Percentiles rank a stretch among this genome's conserved stretches.
phyloP scores from a whole-genome alignment of 1,140 invertebrate genomes.

The Heliconius congener region DNA sequence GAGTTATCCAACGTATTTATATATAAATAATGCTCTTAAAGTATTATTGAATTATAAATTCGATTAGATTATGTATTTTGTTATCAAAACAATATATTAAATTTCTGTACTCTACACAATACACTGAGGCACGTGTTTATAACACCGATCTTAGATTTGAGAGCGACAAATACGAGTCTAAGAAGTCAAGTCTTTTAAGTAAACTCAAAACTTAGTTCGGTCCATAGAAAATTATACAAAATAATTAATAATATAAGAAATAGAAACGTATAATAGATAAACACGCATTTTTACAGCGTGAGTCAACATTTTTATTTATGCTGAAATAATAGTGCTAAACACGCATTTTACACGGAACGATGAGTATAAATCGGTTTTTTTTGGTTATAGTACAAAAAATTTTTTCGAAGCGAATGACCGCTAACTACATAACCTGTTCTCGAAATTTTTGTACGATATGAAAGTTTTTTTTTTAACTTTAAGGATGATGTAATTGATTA shows the following conservation, averaged over 20 bases:
- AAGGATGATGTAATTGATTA: background rate
- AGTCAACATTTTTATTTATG: constrained; percentile 2
- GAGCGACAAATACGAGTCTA: too few relatives aligned
- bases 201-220: background rate
- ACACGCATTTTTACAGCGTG: background rate
- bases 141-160: too few relatives aligned
- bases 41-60: too few relatives aligned
- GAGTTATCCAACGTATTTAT: background rate
- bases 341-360: background rate
- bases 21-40: too few relatives aligned
- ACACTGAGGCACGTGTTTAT: too few relatives aligned
- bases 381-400: background rate
- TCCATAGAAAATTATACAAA: background rate
- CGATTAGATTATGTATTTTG: too few relatives aligned
- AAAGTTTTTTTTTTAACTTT: background rate
- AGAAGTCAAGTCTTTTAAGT: background rate
- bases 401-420: background rate
- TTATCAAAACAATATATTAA: too few relatives aligned
- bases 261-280: background rate
- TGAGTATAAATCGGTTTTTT: background rate
- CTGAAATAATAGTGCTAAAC: constrained; percentile 2
- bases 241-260: background rate
- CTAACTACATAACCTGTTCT: background rate
- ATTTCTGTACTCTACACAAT: too few relatives aligned
- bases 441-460: background rate